Base-by-base conservation (phyloP, 2,113 vertebrate genomes). In the Catharus bicknelli region DNA sequence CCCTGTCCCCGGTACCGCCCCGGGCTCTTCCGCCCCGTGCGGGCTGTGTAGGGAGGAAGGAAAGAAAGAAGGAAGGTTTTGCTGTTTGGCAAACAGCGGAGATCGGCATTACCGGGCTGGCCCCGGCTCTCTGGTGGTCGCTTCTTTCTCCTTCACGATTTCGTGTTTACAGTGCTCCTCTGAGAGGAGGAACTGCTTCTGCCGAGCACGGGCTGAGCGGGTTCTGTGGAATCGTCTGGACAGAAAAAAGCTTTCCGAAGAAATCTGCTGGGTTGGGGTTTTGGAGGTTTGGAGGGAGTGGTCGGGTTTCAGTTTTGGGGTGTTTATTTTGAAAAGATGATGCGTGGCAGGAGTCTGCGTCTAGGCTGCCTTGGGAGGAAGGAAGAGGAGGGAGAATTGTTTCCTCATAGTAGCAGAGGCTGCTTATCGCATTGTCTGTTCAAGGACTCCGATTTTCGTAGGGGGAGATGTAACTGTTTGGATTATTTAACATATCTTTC, bases 81-180 rank as follows among this genome's bases (percentile, higher is more conserved):
- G 29, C 11, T 2, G 9, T 32, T 73, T 23, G 4, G 22, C 30
- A 9, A 55, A 36, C 13, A 25, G 40, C 5, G 8, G 7, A 5
- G n/a, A 5, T 22, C 3, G 1, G 57, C 26, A 1, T 0, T 1
- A 1, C 22, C 8, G 11, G 54, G 25, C 86, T 22, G 2, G 18
- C 14, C 36, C 11, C 13, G 2, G 43, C 3, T 8, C 5, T 7
- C 7, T 47, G 27, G 5, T 30, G 1, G 32, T 7, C 38, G 51
- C 1, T 4, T 7, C 4, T 36, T 15, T 25, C 16, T 9, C 6
- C 22, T 36, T 15, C 1, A 1, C 9, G 5, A 6, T 29, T 38
- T 13, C 7, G 10, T 18, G 43, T 55, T 38, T 13, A 0, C 16
- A 32, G 20, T 2, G 47, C 9, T 26, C 2, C 16, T 38, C 19